Evolutionary conservation across 2,113 vertebrate genomes (phyloP).

Genomic region (Periophthalmus modestus): DNA sequence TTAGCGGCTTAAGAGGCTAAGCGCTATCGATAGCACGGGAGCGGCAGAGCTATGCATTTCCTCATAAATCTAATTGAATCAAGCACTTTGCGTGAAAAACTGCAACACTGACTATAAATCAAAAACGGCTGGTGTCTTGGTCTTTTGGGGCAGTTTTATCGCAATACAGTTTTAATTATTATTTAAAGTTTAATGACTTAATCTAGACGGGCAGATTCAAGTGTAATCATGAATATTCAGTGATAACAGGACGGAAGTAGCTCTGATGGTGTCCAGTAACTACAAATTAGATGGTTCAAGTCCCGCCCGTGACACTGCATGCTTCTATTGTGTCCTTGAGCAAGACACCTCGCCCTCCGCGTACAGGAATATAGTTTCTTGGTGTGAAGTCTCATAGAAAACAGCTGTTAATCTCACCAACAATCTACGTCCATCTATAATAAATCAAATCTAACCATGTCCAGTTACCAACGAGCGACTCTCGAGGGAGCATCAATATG

Average conservation of each 20-base stretch:
- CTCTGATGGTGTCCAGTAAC: not conserved
- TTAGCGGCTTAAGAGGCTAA: constrained; percentile 8
- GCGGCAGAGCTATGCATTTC: constrained; percentile 10
- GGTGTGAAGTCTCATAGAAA: no score
- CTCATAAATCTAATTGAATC: constrained; percentile 12
- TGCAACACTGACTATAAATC: not conserved
- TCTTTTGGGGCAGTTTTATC: not conserved
- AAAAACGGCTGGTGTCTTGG: not conserved
- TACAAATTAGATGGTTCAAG: no score
- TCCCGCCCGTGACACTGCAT: no score
- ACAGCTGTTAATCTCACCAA: no score
- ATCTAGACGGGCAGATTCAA: not conserved
- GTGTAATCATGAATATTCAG: not conserved
- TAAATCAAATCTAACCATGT: no score
- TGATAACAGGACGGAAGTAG: not conserved
- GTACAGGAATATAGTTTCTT: no score
- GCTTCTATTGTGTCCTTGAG: no score
- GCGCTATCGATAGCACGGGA: constrained; percentile 3
- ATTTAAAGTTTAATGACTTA: not conserved
- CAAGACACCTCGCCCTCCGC: no score
- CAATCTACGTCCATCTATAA: no score
- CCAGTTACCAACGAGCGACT: no score
- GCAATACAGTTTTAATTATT: not conserved
- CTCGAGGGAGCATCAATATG: no score
- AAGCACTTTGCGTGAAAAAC: constrained; percentile 6